Evolutionary conservation across 2,888 invertebrate genomes (phyloP).

Genomic region (Lamproptera curius): DNA sequence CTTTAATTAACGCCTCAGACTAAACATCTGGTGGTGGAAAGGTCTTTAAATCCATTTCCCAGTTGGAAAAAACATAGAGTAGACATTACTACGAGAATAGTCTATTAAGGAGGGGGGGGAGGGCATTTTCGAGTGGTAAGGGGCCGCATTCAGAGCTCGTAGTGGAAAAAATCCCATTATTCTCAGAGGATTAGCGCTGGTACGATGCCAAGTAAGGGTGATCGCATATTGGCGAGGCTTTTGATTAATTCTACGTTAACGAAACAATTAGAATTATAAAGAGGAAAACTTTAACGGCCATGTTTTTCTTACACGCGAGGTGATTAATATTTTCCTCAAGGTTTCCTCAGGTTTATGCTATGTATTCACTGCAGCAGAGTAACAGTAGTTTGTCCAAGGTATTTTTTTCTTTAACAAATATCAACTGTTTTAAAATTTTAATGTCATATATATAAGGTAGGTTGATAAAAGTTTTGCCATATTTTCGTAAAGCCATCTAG

Average conservation of each 20-base stretch:
- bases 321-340: too few relatives aligned
- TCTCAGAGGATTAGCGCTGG: slow-evolving; percentile 20
- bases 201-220: slow-evolving; percentile 11
- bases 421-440: too few relatives aligned
- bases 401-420: too few relatives aligned
- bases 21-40: not conserved
- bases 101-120: slow-evolving; percentile 1
- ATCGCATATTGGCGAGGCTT: slow-evolving; percentile 1
- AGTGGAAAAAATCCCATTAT: slow-evolving; percentile 19
- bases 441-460: too few relatives aligned
- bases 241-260: not conserved
- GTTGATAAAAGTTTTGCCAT: too few relatives aligned
- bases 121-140: slow-evolving; percentile 5
- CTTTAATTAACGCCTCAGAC: not conserved
- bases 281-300: too few relatives aligned
- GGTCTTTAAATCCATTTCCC: not conserved
- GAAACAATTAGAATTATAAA: too few relatives aligned
- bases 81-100: not conserved
- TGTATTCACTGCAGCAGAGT: too few relatives aligned
- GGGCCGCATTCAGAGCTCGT: slow-evolving; percentile 4
- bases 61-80: slow-evolving; percentile 2
- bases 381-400: too few relatives aligned
- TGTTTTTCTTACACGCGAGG: too few relatives aligned
- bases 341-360: too few relatives aligned
- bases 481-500: too few relatives aligned